Conservation (phyloP, 2,113 vertebrate species). For the Acrocephalus arundinaceus region DNA sequence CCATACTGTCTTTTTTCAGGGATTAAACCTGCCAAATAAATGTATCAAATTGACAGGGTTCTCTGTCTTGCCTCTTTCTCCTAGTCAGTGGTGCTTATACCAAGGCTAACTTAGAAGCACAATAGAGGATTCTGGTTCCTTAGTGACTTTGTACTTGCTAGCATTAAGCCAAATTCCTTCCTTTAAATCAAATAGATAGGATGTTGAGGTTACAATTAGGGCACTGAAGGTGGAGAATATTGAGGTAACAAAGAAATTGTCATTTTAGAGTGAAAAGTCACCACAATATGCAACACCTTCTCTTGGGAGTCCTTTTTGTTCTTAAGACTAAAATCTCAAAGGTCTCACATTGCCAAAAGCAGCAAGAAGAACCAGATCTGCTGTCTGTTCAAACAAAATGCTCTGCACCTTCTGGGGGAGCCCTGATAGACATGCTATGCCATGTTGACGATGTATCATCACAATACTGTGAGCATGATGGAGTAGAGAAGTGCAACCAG, state of each 20-base stretch:
- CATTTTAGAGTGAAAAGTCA: not conserved
- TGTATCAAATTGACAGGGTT: not conserved
- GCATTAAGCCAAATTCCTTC: not conserved
- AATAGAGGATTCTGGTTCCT: not conserved
- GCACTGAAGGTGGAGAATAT: not conserved
- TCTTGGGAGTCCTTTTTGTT: not conserved
- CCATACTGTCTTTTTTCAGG: not conserved
- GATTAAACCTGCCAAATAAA: not conserved
- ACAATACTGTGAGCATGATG: not conserved
- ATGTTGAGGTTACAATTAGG: not conserved
- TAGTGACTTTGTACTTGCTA: not conserved
- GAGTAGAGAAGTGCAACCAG: not conserved
- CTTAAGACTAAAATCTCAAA: not conserved
- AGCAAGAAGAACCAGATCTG: not conserved
- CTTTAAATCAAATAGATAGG: not conserved
- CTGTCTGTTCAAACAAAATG: not conserved
- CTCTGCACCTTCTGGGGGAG: not conserved
- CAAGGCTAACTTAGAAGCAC: not conserved
- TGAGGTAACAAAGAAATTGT: not conserved
- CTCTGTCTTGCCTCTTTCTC: not conserved
- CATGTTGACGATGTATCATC: too few species aligned
- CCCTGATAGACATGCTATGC: not conserved
- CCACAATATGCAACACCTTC: not conserved
- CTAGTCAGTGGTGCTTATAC: not conserved
- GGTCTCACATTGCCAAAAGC: not conserved